Evolutionary conservation across 2,888 invertebrate species (phyloP), one percentile per base, ranked within the genome.

Genomic region (Hypselothyrea guttata): DNA sequence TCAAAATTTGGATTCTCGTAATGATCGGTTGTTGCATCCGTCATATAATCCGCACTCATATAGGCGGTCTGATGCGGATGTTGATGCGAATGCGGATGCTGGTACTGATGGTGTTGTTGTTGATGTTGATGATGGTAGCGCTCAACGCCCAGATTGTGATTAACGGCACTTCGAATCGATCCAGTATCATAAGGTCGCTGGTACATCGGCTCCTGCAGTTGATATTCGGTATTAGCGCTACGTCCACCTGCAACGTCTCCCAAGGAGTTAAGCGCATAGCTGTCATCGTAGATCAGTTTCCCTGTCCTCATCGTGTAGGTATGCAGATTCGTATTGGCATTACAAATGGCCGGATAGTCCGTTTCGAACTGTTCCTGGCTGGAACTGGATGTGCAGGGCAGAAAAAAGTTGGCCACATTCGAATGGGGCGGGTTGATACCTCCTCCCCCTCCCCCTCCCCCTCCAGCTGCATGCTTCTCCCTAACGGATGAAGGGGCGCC

Each of bases 321-420:
- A 75, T 96, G 93, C 8, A 96, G 92, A 71, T 96, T 96, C 7
- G 96, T 95, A 83, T 96, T 96, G 2, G 96, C 94, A 84, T 94
- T 95, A 87, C 96, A 96, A 71, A 96, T 94, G 8, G 96, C 95
- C 4, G 96, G 96, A 87, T 96, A 96, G 71, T 95, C 93, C 4
- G 95, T 94, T 73, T 94, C 94, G 83, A 95, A 95, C 87, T 95
- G 95, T 65, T 95, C 95, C 76, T 95, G 95, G 59, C 95, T 95
- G n/a, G 95, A 95, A 34, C 94, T 95, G 8, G 94, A 94, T 0
- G 95, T 94, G 86, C 96, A 96, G 0, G 95, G 95, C 44, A 96
- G 90, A 4, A 95, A 95, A 74, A 96, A 93, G 0, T 95, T 95
- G 0, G 95, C 93, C 16, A 94, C 93, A 83, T 93, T 93, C 4